Conservation (phyloP, 2,888 invertebrate species). For the Drosophila leonis region DNA sequence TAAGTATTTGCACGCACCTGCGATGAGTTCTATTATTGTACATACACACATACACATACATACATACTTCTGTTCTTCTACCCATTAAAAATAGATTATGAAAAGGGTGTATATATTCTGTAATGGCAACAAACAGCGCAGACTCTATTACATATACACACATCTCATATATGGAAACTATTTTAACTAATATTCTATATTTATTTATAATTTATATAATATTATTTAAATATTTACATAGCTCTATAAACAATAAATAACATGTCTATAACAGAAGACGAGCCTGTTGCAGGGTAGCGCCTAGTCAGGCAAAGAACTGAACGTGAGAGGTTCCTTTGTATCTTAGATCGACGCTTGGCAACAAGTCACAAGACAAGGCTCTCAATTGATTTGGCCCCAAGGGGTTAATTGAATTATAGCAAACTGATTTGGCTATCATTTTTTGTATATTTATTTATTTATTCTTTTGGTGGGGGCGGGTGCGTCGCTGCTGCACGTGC, state of each 20-base stretch:
- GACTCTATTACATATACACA: not conserved
- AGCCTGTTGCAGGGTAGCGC: not conserved
- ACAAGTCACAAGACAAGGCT: conserved; percentile 46
- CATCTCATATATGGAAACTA: too few relatives aligned
- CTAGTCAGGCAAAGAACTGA: not conserved
- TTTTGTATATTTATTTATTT: not conserved
- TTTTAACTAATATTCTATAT: not conserved
- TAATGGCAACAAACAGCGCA: not conserved
- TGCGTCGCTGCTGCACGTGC: conserved; percentile 45
- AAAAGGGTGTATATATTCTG: not conserved
- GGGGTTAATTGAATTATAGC: conserved; percentile 80
- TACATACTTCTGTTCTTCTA: not conserved
- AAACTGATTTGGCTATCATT: conserved; percentile 61
- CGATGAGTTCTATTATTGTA: conserved; percentile 17
- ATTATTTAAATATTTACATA: not conserved
- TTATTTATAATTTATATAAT: too few relatives aligned
- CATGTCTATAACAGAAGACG: too few relatives aligned
- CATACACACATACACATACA: not conserved
- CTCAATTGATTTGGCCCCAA: conserved; percentile 77
- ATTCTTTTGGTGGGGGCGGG: not conserved
- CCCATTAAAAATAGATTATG: not conserved
- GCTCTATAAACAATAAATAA: too few relatives aligned
- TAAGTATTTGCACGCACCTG: conserved; percentile 38
- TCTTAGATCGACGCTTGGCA: conserved; percentile 51
- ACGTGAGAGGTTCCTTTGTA: not conserved